Base-by-base conservation (phyloP, 2,888 invertebrate species). In the Drosophila falleni region DNA sequence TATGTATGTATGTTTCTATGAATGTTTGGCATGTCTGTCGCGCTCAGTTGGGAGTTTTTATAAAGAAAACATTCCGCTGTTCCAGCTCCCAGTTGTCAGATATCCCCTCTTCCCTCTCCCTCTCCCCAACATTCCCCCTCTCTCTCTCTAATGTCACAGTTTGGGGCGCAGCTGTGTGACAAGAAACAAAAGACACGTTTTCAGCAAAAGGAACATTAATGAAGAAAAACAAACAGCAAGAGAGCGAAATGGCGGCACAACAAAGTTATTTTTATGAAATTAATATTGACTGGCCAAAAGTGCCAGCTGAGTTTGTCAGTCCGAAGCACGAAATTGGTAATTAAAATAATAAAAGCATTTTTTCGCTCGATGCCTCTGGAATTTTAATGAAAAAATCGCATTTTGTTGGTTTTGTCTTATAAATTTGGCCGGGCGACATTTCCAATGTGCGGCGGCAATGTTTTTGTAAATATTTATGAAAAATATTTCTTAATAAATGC, bases 311-410 rank as follows among this genome's bases (percentile, higher is more conserved):
- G 77, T 81, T 80, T 74, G 70, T 71, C 64, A 61, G 74, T 63
- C 56, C 60, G 67, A n/a, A n/a, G n/a, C 59, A 60, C 50, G 55
- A 63, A 90, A 89, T 89, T 80, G 90, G 90, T 90, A 88, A 89
- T 88, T 89, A 89, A 88, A 89, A 86, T 88, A 89, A 89, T 89
- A 89, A 89, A 89, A 89, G 72, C 90, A 86, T 78, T 81, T 81
- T 78, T 80, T 59, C 55, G 71, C 23, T 66, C 55, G 55, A 68
- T 74, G 81, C 79, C 66, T 42, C 50, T 74, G 78, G 88, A 88
- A 89, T 86, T 80, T 89, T 85, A 89, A 85, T 89, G 84, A 81
- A 85, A 83, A 87, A 81, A 70, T 87, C 84, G 78, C 83, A 64
- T 69, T 66, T 62, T 60, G 54, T 47, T 47, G 39, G 44, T 44